Evolutionary conservation across 2,888 invertebrate species (phyloP).

Genomic region (Parnassius orleans): DNA sequence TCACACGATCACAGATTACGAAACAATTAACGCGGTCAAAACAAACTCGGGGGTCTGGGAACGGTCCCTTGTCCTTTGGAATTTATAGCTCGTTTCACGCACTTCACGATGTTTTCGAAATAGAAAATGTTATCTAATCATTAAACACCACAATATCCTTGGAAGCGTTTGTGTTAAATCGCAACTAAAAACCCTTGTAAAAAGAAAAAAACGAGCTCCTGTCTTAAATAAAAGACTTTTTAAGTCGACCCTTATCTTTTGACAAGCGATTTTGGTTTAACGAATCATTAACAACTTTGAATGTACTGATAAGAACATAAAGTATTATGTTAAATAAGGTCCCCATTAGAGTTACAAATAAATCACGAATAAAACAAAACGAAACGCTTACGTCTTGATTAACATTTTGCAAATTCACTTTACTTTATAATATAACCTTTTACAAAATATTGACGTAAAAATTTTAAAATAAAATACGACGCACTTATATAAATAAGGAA

Average conservation of each 20-base stretch:
- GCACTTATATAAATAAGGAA: not conserved
- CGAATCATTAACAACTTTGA: constrained; percentile 34
- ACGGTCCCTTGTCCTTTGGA: constrained; percentile 40
- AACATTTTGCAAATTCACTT: constrained; percentile 17
- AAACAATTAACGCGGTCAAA: constrained; percentile 64
- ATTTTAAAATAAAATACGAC: constrained; percentile 23
- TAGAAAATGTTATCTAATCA: constrained; percentile 22
- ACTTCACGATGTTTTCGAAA: constrained; percentile 3
- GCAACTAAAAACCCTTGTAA: not conserved
- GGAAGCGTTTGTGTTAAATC: constrained; percentile 10
- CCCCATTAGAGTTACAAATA: constrained; percentile 35
- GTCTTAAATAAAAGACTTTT: constrained; percentile 35
- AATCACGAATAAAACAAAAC: constrained; percentile 29
- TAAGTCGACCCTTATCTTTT: constrained; percentile 34
- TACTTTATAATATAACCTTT: constrained; percentile 10
- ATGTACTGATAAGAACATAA: constrained; percentile 46
- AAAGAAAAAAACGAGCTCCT: constrained; percentile 31
- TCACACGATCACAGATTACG: constrained; percentile 66
- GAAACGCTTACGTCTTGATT: constrained; percentile 22
- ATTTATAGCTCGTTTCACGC: constrained; percentile 41
- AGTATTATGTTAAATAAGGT: constrained; percentile 42
- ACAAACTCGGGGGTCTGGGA: constrained; percentile 59
- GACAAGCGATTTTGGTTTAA: constrained; percentile 37
- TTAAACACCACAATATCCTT: constrained; percentile 14
- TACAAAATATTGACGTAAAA: constrained; percentile 35